Evolutionary conservation across 2,797 vertebrate genomes (phyloP).

Genomic region (Hipposideros larvatus): DNA sequence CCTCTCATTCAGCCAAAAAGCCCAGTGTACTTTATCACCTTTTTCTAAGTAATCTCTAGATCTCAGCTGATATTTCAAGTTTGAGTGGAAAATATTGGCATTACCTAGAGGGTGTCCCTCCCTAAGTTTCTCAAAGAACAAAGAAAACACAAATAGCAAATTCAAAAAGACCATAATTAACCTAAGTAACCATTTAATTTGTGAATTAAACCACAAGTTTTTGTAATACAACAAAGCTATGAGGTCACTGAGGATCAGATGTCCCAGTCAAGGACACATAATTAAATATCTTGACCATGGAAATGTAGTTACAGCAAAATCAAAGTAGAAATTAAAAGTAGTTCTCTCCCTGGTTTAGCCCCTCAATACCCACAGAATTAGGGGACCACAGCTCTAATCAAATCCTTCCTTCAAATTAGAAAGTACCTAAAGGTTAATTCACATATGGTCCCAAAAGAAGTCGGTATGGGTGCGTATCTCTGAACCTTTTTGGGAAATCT

Average conservation of each 20-base stretch:
- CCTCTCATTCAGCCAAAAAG: not conserved
- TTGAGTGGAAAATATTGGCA: slow-evolving; percentile 30
- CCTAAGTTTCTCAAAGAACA: slow-evolving; percentile 64
- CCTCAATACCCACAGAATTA: slow-evolving; percentile 38
- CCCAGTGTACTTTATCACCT: not conserved
- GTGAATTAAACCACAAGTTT: slow-evolving; percentile 42
- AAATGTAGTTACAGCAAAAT: slow-evolving; percentile 49
- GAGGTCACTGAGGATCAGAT: not conserved
- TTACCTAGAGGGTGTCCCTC: slow-evolving; percentile 31
- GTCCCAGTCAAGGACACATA: not conserved
- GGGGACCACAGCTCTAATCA: not conserved
- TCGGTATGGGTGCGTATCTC: not conserved
- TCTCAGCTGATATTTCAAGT: slow-evolving; percentile 60
- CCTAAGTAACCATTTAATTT: slow-evolving; percentile 15
- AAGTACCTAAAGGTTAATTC: slow-evolving; percentile 57
- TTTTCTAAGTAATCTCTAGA: slow-evolving; percentile 65
- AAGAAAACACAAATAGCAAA: slow-evolving; percentile 44
- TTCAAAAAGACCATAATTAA: slow-evolving; percentile 48
- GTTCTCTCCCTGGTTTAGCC: not conserved
- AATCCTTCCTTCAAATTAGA: slow-evolving; percentile 33
- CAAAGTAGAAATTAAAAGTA: slow-evolving; percentile 58
- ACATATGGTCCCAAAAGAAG: not conserved
- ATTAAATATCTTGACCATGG: slow-evolving; percentile 46
- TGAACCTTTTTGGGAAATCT: slow-evolving; percentile 3
- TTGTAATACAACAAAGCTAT: slow-evolving; percentile 42